phyloP scores from a whole-genome alignment of 2,113 vertebrate species.

The Vombatus ursinus region DNA sequence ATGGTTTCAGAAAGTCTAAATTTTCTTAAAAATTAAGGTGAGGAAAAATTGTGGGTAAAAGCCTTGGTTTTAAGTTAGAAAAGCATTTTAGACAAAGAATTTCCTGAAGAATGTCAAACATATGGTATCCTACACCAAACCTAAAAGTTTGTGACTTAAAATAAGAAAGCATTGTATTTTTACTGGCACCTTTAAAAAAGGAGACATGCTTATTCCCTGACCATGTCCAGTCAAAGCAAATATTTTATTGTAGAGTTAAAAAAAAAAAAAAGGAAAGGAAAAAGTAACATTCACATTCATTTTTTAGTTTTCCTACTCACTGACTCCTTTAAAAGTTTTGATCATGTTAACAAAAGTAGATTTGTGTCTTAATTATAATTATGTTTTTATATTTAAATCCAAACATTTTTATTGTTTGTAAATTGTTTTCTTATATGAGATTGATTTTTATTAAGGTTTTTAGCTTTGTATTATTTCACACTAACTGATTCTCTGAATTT shows the following conservation, averaged over 20 bases:
- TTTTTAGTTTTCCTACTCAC: not conserved
- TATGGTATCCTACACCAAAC: conserved; percentile 16
- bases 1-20: conserved; percentile 9
- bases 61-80: conserved; percentile 40
- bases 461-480: conserved; percentile 34
- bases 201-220: not conserved
- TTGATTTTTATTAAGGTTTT: conserved; percentile 49
- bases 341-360: not conserved
- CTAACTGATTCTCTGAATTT: conserved; percentile 73
- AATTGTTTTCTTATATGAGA: conserved; percentile 46
- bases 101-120: conserved; percentile 39
- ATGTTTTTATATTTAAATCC: not conserved
- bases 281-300: not conserved
- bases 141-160: not conserved
- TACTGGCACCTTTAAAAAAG: not conserved
- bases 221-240: not conserved
- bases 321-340: conserved; percentile 38
- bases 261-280: not conserved
- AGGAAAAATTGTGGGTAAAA: conserved; percentile 25
- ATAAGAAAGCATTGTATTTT: not conserved
- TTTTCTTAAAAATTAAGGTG: conserved; percentile 36
- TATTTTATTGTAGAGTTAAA: not conserved
- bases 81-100: not conserved
- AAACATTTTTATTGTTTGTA: not conserved
- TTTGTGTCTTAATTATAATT: conserved; percentile 29